phyloP scores from a whole-genome alignment of 2,888 invertebrate genomes.

The Drosophila fulvimacula region DNA sequence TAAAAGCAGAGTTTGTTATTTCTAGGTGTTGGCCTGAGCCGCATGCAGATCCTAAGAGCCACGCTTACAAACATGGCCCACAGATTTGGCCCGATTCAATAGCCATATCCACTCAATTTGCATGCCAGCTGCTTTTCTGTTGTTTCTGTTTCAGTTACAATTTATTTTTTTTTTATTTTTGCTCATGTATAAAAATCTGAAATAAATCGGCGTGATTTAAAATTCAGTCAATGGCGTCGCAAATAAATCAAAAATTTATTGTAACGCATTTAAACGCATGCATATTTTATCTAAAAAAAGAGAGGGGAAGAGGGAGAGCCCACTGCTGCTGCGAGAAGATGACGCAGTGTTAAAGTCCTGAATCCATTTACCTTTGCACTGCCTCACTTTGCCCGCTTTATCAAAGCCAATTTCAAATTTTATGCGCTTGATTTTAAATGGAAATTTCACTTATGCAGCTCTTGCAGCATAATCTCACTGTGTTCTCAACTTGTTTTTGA shows the following conservation, averaged over 20 bases:
- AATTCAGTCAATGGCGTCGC: slow-evolving; percentile 77
- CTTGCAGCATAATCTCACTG: not conserved
- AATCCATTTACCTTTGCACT: not conserved
- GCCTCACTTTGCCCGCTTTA: not conserved
- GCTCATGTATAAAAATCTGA: slow-evolving; percentile 54
- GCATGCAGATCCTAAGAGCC: slow-evolving; percentile 39
- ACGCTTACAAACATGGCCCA: not conserved
- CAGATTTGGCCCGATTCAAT: slow-evolving; percentile 25
- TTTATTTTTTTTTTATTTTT: slow-evolving; percentile 18
- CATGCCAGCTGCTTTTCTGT: slow-evolving; percentile 57
- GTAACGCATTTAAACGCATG: slow-evolving; percentile 75
- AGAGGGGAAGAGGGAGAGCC: not conserved
- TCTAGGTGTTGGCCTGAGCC: slow-evolving; percentile 28
- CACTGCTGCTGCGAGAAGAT: not conserved
- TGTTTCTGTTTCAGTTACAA: slow-evolving; percentile 29
- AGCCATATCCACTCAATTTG: slow-evolving; percentile 58
- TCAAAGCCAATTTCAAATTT: slow-evolving; percentile 6
- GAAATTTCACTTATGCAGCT: not conserved
- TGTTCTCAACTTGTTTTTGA: not conserved
- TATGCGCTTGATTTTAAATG: not conserved
- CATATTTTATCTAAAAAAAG: slow-evolving; percentile 64
- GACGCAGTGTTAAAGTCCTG: slow-evolving; percentile 2
- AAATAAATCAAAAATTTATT: slow-evolving; percentile 77
- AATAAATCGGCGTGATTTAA: slow-evolving; percentile 74
- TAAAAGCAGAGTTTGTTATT: slow-evolving; percentile 46